Percentiles rank a stretch among this genome's conserved stretches.
phyloP scores from a whole-genome alignment of 1,140 invertebrate genomes.

The Lepeophtheirus salmonis region DNA sequence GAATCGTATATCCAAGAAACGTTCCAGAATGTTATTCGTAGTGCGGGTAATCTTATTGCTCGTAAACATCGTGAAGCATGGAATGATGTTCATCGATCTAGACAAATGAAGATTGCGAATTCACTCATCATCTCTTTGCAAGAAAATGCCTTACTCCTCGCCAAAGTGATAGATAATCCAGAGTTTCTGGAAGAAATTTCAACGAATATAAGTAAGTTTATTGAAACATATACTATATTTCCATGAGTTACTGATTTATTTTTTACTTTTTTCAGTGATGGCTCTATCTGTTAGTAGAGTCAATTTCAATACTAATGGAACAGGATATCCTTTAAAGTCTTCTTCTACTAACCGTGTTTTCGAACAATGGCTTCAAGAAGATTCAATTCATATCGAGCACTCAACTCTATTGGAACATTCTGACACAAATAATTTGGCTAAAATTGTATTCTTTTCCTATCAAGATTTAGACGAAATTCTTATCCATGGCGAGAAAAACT shows the following conservation, averaged over 20 bases:
- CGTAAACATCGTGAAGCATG: constrained; percentile 62
- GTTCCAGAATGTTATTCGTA: constrained; percentile 59
- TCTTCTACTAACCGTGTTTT: neutral
- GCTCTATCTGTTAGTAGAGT: constrained; percentile 3
- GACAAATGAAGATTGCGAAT: constrained; percentile 53
- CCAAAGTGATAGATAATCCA: constrained; percentile 34
- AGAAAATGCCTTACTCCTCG: constrained; percentile 72
- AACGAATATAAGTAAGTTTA: constrained; percentile 23
- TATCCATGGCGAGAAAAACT: neutral
- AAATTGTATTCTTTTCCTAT: constrained; percentile 23
- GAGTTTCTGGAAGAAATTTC: constrained; percentile 20
- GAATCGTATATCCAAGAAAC: constrained; percentile 68
- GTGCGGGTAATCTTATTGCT: constrained; percentile 75
- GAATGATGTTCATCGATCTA: constrained; percentile 43
- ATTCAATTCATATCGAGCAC: neutral
- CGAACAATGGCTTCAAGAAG: neutral
- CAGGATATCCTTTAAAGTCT: neutral
- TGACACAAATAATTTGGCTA: neutral
- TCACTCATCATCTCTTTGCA: constrained; percentile 64
- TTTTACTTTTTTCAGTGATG: neutral
- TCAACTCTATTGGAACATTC: neutral
- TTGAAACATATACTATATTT: neutral
- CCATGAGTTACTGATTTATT: neutral
- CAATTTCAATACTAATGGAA: neutral
- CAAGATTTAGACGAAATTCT: constrained; percentile 24